Evolutionary conservation across 1,140 invertebrate genomes (phyloP).

Genomic region (Zaprionus tsacasi): DNA sequence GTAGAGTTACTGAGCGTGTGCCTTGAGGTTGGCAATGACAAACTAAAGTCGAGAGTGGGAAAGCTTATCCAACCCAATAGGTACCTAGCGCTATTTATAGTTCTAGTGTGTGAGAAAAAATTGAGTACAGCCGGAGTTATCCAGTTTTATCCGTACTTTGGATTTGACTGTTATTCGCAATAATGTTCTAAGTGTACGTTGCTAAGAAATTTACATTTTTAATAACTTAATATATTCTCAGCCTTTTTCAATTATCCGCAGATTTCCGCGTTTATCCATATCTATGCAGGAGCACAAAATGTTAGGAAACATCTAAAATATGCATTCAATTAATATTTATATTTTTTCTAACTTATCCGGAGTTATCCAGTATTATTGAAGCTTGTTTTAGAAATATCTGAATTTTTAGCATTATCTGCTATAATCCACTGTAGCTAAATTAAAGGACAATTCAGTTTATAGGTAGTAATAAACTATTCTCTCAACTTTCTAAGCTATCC

Average conservation of each 20-base stretch:
- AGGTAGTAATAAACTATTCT: too few relatives aligned
- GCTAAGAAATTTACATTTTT: too few relatives aligned
- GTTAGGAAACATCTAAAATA: not conserved
- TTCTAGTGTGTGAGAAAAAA: not conserved
- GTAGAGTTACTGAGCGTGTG: not conserved
- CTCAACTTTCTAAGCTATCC: too few relatives aligned
- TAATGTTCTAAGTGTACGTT: not conserved
- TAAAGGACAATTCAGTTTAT: too few relatives aligned
- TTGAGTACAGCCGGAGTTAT: not conserved
- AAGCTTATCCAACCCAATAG: constrained; percentile 14
- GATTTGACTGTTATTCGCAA: not conserved
- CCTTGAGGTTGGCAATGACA: constrained; percentile 30
- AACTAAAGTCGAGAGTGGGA: constrained; percentile 6
- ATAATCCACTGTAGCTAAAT: too few relatives aligned
- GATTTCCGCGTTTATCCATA: not conserved
- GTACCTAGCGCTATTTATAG: not conserved
- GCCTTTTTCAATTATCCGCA: not conserved
- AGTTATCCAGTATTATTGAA: not conserved
- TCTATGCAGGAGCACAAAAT: too few relatives aligned
- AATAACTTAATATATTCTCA: not conserved
- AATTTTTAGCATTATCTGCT: too few relatives aligned
- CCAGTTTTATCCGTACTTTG: not conserved
- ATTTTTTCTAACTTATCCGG: not conserved
- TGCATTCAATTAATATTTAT: not conserved
- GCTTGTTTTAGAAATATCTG: too few relatives aligned